These are phyloP conservation scores for Spisula subtruncata DNA, from an alignment of 2,888 invertebrate genomes.

Conservation along the genomic window DNA sequence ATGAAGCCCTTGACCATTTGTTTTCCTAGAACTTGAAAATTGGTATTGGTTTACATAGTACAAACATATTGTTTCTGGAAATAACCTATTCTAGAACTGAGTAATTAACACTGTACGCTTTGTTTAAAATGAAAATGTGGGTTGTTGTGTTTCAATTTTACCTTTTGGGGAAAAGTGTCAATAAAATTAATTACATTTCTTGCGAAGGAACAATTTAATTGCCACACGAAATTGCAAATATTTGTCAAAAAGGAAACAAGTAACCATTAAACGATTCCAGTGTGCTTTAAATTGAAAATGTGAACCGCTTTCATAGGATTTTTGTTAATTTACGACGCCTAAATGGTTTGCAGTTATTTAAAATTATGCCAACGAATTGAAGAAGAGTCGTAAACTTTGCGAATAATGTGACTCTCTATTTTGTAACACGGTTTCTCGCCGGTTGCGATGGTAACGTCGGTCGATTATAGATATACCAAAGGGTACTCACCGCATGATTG, in stretches of 20 bases:
- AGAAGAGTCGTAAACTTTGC: too few species aligned
- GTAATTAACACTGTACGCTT: neutral
- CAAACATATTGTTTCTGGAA: neutral
- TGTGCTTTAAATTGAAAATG: neutral
- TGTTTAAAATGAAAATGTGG: neutral
- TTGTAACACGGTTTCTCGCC: too few species aligned
- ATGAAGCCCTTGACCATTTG: too few species aligned
- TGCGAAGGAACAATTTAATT: neutral
- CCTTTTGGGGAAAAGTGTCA: neutral
- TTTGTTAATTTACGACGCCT: neutral
- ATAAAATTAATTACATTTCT: slow-evolving; percentile 1
- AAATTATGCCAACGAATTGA: too few species aligned
- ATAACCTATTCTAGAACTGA: neutral
- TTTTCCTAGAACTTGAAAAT: too few species aligned
- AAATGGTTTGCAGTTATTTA: too few species aligned
- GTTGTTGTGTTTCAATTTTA: neutral
- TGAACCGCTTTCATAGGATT: neutral
- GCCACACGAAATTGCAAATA: neutral
- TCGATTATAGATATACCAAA: too few species aligned
- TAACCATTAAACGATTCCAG: neutral
- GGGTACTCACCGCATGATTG: too few species aligned
- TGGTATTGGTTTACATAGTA: too few species aligned
- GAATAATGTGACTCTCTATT: too few species aligned
- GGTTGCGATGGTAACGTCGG: too few species aligned
- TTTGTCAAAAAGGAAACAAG: slow-evolving; percentile 11